Base-by-base conservation (phyloP, 2,113 vertebrate genomes). In the Mungos mungo region DNA sequence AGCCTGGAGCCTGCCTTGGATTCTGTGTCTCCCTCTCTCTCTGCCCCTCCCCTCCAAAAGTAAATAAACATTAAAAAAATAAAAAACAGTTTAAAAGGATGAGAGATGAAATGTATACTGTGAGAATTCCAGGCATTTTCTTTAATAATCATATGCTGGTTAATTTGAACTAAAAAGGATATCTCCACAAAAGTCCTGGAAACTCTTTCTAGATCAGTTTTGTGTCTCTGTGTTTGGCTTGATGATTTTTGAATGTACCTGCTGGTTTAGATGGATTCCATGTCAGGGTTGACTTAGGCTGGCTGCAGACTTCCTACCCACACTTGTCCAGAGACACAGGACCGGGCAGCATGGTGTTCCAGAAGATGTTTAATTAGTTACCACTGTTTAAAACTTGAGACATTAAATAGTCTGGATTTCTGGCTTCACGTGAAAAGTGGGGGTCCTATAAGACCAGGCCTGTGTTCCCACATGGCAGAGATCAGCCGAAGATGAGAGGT, bases 101-200 rank as follows among this genome's bases (percentile, higher is more conserved):
- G 52, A 15, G 57, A 80, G 84, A 54, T 15, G 9, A 96, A 95
- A 83, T 79, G 1, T 25, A 29, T 93, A 11, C 31, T 82, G 0
- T 91, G 41, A 79, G n/a, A 3, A 3, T 91, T 94, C 72, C 85
- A 38, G 95, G 79, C n/a, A 63, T 1, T 95, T 96, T 19, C 96
- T 77, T 31, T 63, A 90, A 81, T 97, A 77, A 52, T 66, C 41
- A 0, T 72, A 12, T 90, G 31, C 57, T 63, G 18, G 3, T 41
- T 95, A 35, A 94, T 94, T 94, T 68, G 88, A 83, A 66, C 38
- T 66, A 5, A 18, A 41, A 92, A 57, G 15, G 9, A n/a, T 68
- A 69, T 41, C 25, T 71, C 45, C 25, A 10, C 71, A 33, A 60
- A 92, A 88, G 65, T 84, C 92, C 41, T 77, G 25, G 52, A 80